These are phyloP conservation scores for Parasteatoda tepidariorum DNA, from an alignment of 1,140 invertebrate species.

Conservation along the genomic window DNA sequence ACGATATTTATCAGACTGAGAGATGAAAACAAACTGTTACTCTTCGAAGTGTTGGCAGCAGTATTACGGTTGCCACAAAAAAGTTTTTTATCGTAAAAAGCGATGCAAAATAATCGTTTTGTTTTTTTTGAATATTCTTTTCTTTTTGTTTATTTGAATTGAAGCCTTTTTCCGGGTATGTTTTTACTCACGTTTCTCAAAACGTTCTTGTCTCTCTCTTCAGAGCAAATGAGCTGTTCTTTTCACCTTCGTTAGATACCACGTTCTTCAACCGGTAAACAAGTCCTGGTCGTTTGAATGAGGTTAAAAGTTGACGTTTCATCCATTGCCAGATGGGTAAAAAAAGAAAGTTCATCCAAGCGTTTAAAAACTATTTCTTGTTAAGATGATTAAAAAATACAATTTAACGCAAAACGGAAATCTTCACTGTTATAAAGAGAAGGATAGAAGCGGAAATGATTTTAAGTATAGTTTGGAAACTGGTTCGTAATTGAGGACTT, in stretches of 20 bases:
- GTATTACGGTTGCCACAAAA: neutral
- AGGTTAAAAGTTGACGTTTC: conserved; percentile 37
- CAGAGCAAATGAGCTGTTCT: neutral
- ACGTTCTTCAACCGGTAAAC: neutral
- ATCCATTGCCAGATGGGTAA: neutral
- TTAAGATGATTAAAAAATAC: neutral
- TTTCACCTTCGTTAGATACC: neutral
- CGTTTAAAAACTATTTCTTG: neutral
- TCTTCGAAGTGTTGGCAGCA: neutral
- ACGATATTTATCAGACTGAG: conserved; percentile 35
- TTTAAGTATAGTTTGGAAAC: too few species aligned
- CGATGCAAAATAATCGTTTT: neutral
- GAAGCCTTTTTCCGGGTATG: conserved; percentile 14
- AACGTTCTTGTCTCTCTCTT: neutral
- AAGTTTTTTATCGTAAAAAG: neutral
- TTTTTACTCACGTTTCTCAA: conserved; percentile 23
- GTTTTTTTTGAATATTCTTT: neutral
- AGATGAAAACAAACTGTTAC: neutral
- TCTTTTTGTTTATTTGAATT: neutral
- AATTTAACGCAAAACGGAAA: too few species aligned
- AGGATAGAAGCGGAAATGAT: too few species aligned
- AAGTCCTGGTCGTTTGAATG: neutral
- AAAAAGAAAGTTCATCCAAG: neutral
- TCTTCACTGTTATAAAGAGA: too few species aligned
- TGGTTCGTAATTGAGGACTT: too few species aligned